A percentile compares a stretch with the other conserved stretches of the same genome.
phyloP scores from a whole-genome alignment of 2,113 vertebrate species.

The Marmota flaviventris region DNA sequence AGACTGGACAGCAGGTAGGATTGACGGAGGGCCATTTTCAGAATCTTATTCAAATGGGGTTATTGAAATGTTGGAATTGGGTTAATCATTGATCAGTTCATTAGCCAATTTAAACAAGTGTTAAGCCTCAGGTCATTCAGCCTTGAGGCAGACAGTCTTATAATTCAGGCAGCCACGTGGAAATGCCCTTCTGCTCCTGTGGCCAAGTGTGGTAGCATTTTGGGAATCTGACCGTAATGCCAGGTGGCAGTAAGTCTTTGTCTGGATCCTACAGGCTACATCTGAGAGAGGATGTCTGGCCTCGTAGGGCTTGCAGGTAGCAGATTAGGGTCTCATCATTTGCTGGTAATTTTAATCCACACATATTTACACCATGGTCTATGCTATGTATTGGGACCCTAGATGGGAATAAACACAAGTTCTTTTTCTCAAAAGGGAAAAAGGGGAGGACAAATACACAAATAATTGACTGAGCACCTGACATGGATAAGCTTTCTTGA shows the following conservation, averaged over 20 bases:
- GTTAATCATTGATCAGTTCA: background rate
- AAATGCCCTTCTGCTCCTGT: background rate
- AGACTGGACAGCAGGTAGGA: conserved; percentile 97
- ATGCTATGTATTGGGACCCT: background rate
- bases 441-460: background rate
- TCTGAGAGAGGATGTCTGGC: background rate
- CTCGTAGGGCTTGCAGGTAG: background rate
- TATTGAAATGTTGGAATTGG: background rate
- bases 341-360: background rate
- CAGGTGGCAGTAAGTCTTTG: background rate
- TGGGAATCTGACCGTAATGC: background rate
- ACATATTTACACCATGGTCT: background rate
- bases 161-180: too few relatives aligned
- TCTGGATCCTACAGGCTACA: too few relatives aligned
- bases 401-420: background rate
- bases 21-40: accelerated
- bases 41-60: accelerated
- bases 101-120: background rate
- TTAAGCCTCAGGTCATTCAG: background rate
- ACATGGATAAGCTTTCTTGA: background rate
- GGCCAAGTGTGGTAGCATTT: too few relatives aligned
- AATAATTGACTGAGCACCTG: background rate
- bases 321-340: background rate
- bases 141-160: background rate
- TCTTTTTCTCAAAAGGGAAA: background rate